Evolutionary conservation across 2,888 invertebrate genomes (phyloP).

Genomic region (Uropetala carovei): DNA sequence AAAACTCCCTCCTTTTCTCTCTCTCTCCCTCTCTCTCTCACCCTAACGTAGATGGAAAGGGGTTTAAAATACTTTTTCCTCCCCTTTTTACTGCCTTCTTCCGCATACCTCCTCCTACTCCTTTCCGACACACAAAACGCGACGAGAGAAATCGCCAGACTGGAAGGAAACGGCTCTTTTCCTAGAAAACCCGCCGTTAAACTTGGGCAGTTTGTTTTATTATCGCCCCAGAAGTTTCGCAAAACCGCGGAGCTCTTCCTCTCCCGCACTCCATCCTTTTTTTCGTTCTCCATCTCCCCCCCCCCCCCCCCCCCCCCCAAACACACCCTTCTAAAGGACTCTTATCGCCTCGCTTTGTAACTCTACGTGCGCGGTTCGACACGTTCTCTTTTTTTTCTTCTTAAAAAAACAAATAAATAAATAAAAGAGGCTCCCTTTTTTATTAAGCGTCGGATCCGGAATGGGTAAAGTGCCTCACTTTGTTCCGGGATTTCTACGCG

Average conservation of each 20-base stretch:
- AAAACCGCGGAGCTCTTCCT: not conserved
- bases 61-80: slow-evolving; percentile 14
- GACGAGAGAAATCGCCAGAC: slow-evolving; percentile 1
- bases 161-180: slow-evolving; percentile 17
- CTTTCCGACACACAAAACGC: not conserved
- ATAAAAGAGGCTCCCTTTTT: no score
- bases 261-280: no score
- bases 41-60: not conserved
- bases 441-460: no score
- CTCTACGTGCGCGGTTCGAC: no score
- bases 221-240: not conserved
- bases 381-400: no score
- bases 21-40: no score
- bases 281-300: no score
- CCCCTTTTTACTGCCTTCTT: not conserved
- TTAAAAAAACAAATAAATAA: no score
- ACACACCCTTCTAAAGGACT: not conserved
- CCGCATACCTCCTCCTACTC: not conserved
- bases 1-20: not conserved
- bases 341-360: not conserved
- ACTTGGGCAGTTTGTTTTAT: slow-evolving; percentile 25
- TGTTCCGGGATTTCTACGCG: no score
- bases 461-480: no score
- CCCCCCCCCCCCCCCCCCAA: not conserved
- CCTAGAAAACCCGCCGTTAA: not conserved